These are phyloP conservation scores for Rhyacophila evoluta DNA, from an alignment of 2,888 invertebrate species.

Conservation along the genomic window DNA sequence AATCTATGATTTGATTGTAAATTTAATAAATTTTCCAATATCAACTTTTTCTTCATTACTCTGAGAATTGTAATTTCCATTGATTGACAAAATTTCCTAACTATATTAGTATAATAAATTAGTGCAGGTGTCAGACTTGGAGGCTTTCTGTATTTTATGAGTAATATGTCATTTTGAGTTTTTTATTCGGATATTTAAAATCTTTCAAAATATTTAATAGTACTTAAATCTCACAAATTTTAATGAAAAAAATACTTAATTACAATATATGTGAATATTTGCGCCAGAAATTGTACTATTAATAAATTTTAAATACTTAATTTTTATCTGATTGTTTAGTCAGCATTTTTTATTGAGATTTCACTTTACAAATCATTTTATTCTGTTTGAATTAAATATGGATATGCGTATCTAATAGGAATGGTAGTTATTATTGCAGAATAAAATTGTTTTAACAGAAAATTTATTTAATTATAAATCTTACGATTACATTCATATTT, in stretches of 20 bases:
- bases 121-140: neutral
- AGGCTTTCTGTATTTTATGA: neutral
- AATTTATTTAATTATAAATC: neutral
- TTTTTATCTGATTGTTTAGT: neutral
- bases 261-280: neutral
- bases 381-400: neutral
- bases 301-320: neutral
- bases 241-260: neutral
- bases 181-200: neutral
- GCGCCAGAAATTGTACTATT: neutral
- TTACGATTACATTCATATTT: neutral
- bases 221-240: neutral
- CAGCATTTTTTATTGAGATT: neutral
- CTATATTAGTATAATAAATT: too few species aligned
- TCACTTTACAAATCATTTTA: too few species aligned
- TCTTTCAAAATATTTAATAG: conserved; percentile 2
- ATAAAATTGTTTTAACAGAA: neutral
- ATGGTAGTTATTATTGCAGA: neutral
- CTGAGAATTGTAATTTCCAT: too few species aligned
- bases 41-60: too few species aligned
- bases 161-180: neutral
- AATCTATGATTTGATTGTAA: too few species aligned
- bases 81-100: too few species aligned
- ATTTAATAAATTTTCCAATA: too few species aligned
- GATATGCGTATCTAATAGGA: neutral